phyloP scores from a whole-genome alignment of 2,888 invertebrate genomes.

The Glomeris marginata region DNA sequence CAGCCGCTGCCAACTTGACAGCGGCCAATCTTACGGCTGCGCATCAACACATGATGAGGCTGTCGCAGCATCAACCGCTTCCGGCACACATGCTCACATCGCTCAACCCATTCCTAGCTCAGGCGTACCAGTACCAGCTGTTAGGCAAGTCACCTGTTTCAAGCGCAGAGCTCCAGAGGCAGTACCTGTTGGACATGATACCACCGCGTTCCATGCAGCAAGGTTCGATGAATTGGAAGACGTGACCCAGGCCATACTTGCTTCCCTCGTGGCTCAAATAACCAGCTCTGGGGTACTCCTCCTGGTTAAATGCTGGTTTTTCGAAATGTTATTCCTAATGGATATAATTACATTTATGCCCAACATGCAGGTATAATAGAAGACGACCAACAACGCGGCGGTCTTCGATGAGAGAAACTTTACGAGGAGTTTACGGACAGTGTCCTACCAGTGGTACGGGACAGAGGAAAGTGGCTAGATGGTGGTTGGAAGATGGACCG shows the following conservation, averaged over 20 bases:
- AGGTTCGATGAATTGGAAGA: slow-evolving; percentile 15
- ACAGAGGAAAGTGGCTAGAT: too few relatives aligned
- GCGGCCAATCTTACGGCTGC: slow-evolving; percentile 58
- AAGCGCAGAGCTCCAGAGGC: slow-evolving; percentile 54
- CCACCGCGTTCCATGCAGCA: slow-evolving; percentile 34
- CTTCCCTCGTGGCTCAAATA: too few relatives aligned
- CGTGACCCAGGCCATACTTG: slow-evolving; percentile 5
- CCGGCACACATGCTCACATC: slow-evolving; percentile 57
- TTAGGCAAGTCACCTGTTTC: slow-evolving; percentile 24
- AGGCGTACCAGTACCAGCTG: slow-evolving; percentile 31
- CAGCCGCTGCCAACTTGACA: slow-evolving; percentile 37
- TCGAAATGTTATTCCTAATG: too few relatives aligned
- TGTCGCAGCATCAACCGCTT: slow-evolving; percentile 39
- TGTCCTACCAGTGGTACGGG: too few relatives aligned
- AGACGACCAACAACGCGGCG: too few relatives aligned
- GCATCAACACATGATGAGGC: slow-evolving; percentile 56
- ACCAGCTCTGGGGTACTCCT: too few relatives aligned
- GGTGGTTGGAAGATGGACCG: too few relatives aligned
- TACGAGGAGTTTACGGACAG: too few relatives aligned
- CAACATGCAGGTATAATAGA: too few relatives aligned
- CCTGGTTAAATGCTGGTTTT: too few relatives aligned
- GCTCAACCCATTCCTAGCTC: slow-evolving; percentile 58
- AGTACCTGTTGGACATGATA: slow-evolving; percentile 93
- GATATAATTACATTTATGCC: too few relatives aligned
- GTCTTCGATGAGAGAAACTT: too few relatives aligned